Conservation (phyloP, 2,797 vertebrate genomes). For the Xerus rutilus region DNA sequence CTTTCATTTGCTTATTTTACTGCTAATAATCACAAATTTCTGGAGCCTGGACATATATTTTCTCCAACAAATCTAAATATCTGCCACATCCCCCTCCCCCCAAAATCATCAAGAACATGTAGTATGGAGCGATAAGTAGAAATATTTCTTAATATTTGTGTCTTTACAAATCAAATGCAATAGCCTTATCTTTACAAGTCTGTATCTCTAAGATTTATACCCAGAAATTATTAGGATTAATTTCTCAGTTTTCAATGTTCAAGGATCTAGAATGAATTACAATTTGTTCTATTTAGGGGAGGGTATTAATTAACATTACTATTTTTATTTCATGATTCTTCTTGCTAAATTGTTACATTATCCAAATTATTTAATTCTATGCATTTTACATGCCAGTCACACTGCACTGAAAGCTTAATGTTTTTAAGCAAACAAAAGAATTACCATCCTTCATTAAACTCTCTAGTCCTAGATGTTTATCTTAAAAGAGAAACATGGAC, state of each 20-base stretch:
- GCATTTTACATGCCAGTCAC: neutral
- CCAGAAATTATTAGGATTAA: neutral
- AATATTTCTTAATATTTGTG: neutral
- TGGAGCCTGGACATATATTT: neutral
- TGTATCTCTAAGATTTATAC: neutral
- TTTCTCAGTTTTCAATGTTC: neutral
- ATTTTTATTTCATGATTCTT: neutral
- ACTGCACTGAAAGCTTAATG: neutral
- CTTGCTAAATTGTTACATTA: neutral
- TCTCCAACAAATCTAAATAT: neutral
- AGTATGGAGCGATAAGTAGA: neutral
- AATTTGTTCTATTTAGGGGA: neutral
- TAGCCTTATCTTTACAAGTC: neutral
- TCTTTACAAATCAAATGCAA: neutral
- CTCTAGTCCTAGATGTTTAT: neutral
- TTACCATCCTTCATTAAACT: slow-evolving; percentile 24
- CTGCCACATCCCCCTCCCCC: neutral
- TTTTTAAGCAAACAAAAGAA: slow-evolving; percentile 62
- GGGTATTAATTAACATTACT: neutral
- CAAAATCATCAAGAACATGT: neutral
- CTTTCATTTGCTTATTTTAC: neutral
- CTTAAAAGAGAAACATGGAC: neutral
- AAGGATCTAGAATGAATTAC: neutral
- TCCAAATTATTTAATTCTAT: slow-evolving; percentile 5
- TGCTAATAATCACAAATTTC: neutral